These are phyloP conservation scores for Erinaceus europaeus DNA, from an alignment of 2,113 vertebrate genomes.

Conservation along the genomic window DNA sequence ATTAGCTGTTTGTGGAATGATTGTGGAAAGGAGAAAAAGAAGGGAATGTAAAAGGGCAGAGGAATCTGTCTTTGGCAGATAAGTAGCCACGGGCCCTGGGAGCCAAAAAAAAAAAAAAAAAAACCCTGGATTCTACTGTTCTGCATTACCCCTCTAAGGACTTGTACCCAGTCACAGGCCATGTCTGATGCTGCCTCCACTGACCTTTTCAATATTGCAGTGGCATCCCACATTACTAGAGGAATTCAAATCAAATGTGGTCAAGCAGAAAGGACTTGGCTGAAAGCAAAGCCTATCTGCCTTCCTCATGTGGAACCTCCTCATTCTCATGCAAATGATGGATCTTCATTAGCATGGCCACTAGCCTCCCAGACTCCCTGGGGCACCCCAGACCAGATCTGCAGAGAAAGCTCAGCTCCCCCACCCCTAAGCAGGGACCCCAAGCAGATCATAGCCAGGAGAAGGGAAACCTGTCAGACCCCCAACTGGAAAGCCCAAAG, in stretches of 20 bases:
- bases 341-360: slow-evolving; percentile 71
- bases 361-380: slow-evolving; percentile 1
- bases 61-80: slow-evolving; percentile 23
- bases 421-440: rapidly evolving
- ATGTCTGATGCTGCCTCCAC: slow-evolving; percentile 79
- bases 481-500: background rate
- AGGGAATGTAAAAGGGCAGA: background rate
- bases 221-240: slow-evolving; percentile 75
- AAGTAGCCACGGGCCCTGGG: background rate
- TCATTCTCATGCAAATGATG: slow-evolving; percentile 79
- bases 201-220: slow-evolving; percentile 83
- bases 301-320: slow-evolving; percentile 54
- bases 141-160: slow-evolving; percentile 63
- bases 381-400: background rate
- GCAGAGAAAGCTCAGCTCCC: background rate
- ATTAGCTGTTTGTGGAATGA: background rate
- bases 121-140: too few species aligned
- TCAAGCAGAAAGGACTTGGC: slow-evolving; percentile 80
- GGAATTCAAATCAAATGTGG: slow-evolving; percentile 81
- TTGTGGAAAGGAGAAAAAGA: slow-evolving; percentile 16
- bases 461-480: background rate
- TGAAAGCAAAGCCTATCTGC: slow-evolving; percentile 71
- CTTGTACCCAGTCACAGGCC: slow-evolving; percentile 76
- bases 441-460: background rate
- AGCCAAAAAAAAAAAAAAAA: too few species aligned